phyloP scores from a whole-genome alignment of 2,888 invertebrate species.

The Lamellibrachia columna region DNA sequence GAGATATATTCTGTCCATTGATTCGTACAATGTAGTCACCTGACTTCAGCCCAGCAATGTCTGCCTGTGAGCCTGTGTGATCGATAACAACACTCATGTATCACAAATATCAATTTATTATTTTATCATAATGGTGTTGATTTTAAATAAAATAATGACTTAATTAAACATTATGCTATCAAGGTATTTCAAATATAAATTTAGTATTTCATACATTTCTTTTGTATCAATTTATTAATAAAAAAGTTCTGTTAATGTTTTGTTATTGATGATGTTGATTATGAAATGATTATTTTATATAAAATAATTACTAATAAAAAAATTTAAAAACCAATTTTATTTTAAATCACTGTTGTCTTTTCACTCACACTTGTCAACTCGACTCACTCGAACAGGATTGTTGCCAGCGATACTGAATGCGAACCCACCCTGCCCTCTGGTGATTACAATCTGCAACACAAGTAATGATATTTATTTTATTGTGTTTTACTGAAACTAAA shows the following conservation, averaged over 20 bases:
- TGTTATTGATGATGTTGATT: background rate
- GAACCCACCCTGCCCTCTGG: slow-evolving; percentile 49
- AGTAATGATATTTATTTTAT: background rate
- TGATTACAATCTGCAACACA: background rate
- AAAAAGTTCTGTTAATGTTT: too few relatives aligned
- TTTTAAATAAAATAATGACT: too few relatives aligned
- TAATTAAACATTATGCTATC: background rate
- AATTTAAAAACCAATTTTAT: background rate
- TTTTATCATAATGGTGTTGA: background rate
- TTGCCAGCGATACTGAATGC: slow-evolving; percentile 63
- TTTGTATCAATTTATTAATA: too few relatives aligned
- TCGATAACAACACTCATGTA: background rate
- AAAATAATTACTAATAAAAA: background rate
- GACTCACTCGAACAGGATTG: slow-evolving; percentile 60
- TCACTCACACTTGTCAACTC: slow-evolving; percentile 55
- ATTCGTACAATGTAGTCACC: slow-evolving; percentile 61
- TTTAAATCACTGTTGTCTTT: background rate
- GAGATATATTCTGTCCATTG: slow-evolving; percentile 62
- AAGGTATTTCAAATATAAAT: too few relatives aligned
- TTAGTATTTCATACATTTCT: too few relatives aligned
- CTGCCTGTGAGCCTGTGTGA: slow-evolving; percentile 56
- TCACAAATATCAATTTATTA: background rate
- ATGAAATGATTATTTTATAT: background rate
- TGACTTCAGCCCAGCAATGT: slow-evolving; percentile 54
- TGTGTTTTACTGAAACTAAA: background rate